These are phyloP conservation scores for Zeus faber DNA, from an alignment of 2,113 vertebrate species.

Conservation along the genomic window DNA sequence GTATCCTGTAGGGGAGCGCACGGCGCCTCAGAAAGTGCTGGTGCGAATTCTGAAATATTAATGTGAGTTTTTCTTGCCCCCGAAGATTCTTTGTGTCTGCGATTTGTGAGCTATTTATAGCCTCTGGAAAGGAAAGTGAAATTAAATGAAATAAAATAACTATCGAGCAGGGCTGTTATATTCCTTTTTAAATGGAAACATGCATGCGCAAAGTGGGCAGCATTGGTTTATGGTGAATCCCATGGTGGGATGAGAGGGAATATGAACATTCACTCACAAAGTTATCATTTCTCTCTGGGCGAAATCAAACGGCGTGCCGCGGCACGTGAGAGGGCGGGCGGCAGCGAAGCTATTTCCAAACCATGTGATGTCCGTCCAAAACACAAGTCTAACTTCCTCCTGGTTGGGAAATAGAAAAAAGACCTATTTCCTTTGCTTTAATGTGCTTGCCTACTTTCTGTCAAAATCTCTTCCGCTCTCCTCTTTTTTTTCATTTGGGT, in stretches of 20 bases:
- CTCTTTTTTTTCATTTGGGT: not conserved
- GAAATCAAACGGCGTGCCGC: too few relatives aligned
- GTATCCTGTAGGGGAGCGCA: not conserved
- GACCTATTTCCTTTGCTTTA: not conserved
- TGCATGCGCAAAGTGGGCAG: too few relatives aligned
- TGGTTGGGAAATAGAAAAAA: conserved; percentile 1
- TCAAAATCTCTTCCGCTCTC: not conserved
- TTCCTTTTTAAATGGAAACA: too few relatives aligned
- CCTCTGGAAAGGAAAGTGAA: too few relatives aligned
- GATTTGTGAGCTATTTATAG: too few relatives aligned
- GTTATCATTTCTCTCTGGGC: too few relatives aligned
- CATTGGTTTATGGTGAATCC: too few relatives aligned
- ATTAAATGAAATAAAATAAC: too few relatives aligned
- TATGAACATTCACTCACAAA: too few relatives aligned
- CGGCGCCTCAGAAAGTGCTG: not conserved
- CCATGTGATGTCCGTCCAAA: conserved; percentile 3
- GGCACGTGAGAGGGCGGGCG: too few relatives aligned
- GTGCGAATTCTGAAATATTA: conserved; percentile 18
- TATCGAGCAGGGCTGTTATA: too few relatives aligned
- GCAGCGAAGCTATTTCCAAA: not conserved
- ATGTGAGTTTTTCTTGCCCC: not conserved
- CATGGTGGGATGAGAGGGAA: too few relatives aligned
- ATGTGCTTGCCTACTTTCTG: not conserved
- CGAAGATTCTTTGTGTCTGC: not conserved
- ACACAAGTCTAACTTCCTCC: not conserved